Evolutionary conservation across 2,888 invertebrate species (phyloP).

Genomic region (Synanthedon formicaeformis): DNA sequence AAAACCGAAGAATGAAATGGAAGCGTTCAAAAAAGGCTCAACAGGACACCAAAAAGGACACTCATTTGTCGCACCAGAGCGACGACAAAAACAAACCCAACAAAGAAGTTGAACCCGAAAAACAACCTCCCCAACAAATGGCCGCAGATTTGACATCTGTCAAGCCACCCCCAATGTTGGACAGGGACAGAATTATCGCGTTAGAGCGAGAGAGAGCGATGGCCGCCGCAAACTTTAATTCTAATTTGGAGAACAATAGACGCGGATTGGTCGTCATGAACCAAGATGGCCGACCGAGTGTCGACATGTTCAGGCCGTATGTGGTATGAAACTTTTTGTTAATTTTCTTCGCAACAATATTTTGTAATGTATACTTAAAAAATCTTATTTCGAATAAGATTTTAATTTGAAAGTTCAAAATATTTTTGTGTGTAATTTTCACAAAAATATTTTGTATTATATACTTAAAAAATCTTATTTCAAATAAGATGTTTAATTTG

Average conservation of each 20-base stretch:
- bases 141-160: conserved; percentile 61
- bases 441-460: no score
- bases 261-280: conserved; percentile 55
- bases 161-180: conserved; percentile 54
- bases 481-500: no score
- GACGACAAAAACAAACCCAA: conserved; percentile 50
- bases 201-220: conserved; percentile 58
- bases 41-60: conserved; percentile 81
- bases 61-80: conserved; percentile 26
- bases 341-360: conserved; percentile 13
- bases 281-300: conserved; percentile 54
- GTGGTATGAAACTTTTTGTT: conserved; percentile 53
- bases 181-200: conserved; percentile 63
- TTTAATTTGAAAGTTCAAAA: no score
- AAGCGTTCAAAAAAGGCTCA: conserved; percentile 97
- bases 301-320: conserved; percentile 67
- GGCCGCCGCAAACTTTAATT: conserved; percentile 65
- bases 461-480: no score
- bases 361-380: background rate
- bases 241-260: conserved; percentile 61
- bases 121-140: conserved; percentile 41
- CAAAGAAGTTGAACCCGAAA: conserved; percentile 32
- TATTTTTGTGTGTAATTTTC: no score
- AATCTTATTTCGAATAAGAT: background rate
- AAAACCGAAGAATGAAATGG: conserved; percentile 99